phyloP scores from a whole-genome alignment of 2,888 invertebrate genomes.

The Bruchidius siliquastri region DNA sequence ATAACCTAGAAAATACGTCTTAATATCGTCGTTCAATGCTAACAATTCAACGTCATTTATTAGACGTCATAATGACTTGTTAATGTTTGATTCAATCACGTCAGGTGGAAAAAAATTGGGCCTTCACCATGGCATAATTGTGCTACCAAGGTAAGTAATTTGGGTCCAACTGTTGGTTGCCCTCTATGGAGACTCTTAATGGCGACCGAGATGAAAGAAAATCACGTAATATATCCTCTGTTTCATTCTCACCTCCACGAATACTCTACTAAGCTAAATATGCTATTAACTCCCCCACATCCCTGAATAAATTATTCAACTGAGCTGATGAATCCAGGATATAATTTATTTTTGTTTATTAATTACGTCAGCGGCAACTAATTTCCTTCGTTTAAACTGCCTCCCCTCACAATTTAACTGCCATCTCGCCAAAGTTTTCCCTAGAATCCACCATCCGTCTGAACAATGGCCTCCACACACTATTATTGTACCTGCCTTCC shows the following conservation, averaged over 20 bases:
- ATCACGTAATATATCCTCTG: too few species aligned
- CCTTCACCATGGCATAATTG: too few species aligned
- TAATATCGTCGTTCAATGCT: too few species aligned
- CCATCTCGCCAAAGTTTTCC: background rate
- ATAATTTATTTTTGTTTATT: background rate
- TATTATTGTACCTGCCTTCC: background rate
- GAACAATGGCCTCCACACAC: background rate
- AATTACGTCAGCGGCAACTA: background rate
- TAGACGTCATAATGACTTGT: too few species aligned
- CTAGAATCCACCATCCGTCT: background rate
- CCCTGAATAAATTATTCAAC: background rate
- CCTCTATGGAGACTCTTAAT: too few species aligned
- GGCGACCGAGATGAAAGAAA: too few species aligned
- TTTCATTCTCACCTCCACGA: background rate
- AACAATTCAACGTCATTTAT: too few species aligned
- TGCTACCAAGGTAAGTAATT: too few species aligned
- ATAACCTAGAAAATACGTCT: too few species aligned
- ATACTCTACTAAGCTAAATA: background rate
- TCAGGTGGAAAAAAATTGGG: too few species aligned
- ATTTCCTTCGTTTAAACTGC: background rate
- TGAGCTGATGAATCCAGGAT: background rate
- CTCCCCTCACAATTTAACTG: background rate
- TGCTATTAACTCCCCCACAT: background rate
- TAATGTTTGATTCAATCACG: too few species aligned
- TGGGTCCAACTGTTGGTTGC: too few species aligned